phyloP scores from a whole-genome alignment of 2,888 invertebrate genomes.

The Microplitis deprimator region DNA sequence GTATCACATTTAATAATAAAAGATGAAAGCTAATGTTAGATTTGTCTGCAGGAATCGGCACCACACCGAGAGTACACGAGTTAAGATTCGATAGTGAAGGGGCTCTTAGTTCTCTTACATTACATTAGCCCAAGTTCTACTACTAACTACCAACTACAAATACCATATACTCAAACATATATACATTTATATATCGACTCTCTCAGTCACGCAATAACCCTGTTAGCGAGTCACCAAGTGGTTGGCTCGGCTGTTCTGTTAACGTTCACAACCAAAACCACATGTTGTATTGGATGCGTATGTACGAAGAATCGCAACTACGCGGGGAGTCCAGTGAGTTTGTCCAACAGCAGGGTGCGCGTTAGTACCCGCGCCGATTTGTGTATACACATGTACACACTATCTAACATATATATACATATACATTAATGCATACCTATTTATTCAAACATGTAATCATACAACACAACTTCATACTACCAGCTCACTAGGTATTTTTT shows the following conservation, averaged over 20 bases:
- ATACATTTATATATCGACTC: background rate
- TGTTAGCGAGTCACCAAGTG: slow-evolving; percentile 67
- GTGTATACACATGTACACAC: slow-evolving; percentile 3
- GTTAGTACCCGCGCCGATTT: background rate
- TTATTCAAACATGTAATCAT: slow-evolving; percentile 1
- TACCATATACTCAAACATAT: slow-evolving; percentile 1
- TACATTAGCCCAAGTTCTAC: background rate
- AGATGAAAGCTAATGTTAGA: background rate
- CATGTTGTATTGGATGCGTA: slow-evolving; percentile 18
- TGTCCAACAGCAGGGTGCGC: slow-evolving; percentile 18
- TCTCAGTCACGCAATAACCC: slow-evolving; percentile 64
- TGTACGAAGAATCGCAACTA: slow-evolving; percentile 14
- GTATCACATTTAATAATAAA: background rate
- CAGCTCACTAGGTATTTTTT: background rate
- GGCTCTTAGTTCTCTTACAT: background rate
- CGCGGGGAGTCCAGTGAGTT: background rate
- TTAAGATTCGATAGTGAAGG: background rate
- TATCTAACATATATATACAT: background rate
- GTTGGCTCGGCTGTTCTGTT: slow-evolving; percentile 14
- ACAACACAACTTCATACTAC: background rate
- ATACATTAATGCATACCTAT: background rate
- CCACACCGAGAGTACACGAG: background rate
- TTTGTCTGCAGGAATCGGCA: slow-evolving; percentile 1
- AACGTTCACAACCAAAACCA: slow-evolving; percentile 17
- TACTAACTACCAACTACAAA: background rate